A percentile compares a stretch with the other conserved stretches of the same genome.
phyloP scores from a whole-genome alignment of 2,113 vertebrate species.

The Phyllostomus discolor region DNA sequence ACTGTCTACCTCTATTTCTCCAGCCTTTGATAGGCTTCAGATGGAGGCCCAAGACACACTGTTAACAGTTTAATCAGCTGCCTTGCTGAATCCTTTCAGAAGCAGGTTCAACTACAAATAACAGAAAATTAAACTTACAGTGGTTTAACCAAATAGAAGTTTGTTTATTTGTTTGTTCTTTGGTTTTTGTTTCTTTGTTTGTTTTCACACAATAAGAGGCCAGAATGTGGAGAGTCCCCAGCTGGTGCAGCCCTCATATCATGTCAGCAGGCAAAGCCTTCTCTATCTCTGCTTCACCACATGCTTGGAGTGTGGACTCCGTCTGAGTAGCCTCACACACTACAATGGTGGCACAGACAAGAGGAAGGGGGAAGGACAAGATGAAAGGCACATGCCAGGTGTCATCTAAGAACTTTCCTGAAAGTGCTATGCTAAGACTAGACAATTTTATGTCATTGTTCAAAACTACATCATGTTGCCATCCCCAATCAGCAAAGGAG shows the following conservation, averaged over 20 bases:
- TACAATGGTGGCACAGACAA: background rate
- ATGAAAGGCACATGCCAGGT: background rate
- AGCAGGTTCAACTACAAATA: background rate
- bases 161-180: background rate
- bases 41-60: background rate
- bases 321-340: background rate
- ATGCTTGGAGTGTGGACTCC: background rate
- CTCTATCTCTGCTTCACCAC: background rate
- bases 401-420: background rate
- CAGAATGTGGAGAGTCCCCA: background rate
- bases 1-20: background rate
- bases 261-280: background rate
- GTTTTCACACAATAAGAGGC: background rate
- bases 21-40: background rate
- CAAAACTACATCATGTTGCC: background rate
- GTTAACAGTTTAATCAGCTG: background rate
- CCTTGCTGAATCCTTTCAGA: background rate
- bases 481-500: background rate
- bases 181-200: background rate
- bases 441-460: background rate
- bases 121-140: background rate
- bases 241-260: background rate
- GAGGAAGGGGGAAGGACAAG: background rate
- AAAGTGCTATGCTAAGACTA: background rate
- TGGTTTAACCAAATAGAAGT: background rate